These are phyloP conservation scores for Protophormia terraenovae DNA, from an alignment of 2,888 invertebrate genomes.

Conservation along the genomic window DNA sequence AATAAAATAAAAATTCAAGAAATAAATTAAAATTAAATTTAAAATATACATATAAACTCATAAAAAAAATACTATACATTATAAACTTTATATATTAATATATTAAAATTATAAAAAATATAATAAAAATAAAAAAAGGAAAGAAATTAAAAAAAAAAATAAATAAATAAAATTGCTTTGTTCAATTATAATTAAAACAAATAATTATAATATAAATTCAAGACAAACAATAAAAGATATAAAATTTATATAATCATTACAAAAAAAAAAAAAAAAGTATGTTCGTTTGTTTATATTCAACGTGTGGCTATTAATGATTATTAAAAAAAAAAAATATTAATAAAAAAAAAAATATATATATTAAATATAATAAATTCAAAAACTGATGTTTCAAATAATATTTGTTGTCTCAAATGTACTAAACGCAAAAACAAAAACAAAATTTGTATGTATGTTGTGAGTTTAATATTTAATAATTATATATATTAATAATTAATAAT, in stretches of 20 bases:
- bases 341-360: slow-evolving; percentile 5
- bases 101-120: background rate
- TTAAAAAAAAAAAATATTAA: slow-evolving; percentile 4
- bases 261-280: slow-evolving; percentile 13
- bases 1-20: slow-evolving; percentile 47
- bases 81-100: background rate
- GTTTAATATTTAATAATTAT: slow-evolving; percentile 36
- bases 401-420: slow-evolving; percentile 52
- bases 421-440: slow-evolving; percentile 20
- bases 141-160: background rate
- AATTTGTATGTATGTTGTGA: slow-evolving; percentile 53
- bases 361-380: slow-evolving; percentile 30
- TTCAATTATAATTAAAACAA: slow-evolving; percentile 50
- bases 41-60: slow-evolving; percentile 10
- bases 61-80: background rate
- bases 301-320: slow-evolving; percentile 11
- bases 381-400: slow-evolving; percentile 47
- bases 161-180: slow-evolving; percentile 51
- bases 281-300: slow-evolving; percentile 42
- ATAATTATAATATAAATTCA: slow-evolving; percentile 38
- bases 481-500: background rate
- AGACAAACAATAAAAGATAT: background rate
- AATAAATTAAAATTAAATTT: background rate
- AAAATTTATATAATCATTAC: slow-evolving; percentile 21
- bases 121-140: background rate